These are phyloP conservation scores for Drosophila cyrtoloma DNA, from an alignment of 2,888 invertebrate species.

Conservation along the genomic window DNA sequence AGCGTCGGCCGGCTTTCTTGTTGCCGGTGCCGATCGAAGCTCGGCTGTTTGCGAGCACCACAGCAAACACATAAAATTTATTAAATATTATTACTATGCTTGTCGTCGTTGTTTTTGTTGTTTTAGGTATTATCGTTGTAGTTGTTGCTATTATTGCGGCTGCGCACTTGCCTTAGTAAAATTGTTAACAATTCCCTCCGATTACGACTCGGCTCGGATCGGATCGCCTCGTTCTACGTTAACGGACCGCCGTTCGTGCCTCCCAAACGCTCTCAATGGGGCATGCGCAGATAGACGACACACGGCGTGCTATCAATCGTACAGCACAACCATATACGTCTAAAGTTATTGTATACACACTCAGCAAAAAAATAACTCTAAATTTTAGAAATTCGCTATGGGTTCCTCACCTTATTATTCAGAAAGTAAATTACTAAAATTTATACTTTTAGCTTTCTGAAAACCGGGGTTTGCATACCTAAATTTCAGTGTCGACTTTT, in stretches of 20 bases:
- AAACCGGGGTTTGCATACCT: neutral
- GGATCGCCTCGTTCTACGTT: constrained; percentile 22
- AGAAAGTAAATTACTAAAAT: neutral
- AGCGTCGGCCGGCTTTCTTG: constrained; percentile 25
- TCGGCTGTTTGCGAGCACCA: constrained; percentile 38
- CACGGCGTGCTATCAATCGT: constrained; percentile 57
- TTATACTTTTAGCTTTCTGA: neutral
- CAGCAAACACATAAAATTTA: constrained; percentile 66
- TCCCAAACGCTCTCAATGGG: constrained; percentile 1
- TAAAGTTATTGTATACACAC: neutral
- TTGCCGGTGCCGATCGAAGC: constrained; percentile 45
- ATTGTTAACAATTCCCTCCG: constrained; percentile 78
- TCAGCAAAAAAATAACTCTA: neutral
- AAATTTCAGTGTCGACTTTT: neutral
- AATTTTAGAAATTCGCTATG: neutral
- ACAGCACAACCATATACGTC: constrained; percentile 18
- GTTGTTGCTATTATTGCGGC: constrained; percentile 38
- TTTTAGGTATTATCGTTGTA: constrained; percentile 57
- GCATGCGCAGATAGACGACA: constrained; percentile 48
- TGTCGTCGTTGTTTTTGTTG: constrained; percentile 39
- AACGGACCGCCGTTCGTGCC: constrained; percentile 25
- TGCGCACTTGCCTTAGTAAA: constrained; percentile 70
- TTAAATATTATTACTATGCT: constrained; percentile 71
- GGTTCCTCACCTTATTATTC: too few relatives aligned
- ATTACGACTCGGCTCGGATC: constrained; percentile 61